A percentile compares a stretch with the other conserved stretches of the same genome.
phyloP scores from a whole-genome alignment of 2,797 vertebrate genomes.

The Enteromius viviparus region DNA sequence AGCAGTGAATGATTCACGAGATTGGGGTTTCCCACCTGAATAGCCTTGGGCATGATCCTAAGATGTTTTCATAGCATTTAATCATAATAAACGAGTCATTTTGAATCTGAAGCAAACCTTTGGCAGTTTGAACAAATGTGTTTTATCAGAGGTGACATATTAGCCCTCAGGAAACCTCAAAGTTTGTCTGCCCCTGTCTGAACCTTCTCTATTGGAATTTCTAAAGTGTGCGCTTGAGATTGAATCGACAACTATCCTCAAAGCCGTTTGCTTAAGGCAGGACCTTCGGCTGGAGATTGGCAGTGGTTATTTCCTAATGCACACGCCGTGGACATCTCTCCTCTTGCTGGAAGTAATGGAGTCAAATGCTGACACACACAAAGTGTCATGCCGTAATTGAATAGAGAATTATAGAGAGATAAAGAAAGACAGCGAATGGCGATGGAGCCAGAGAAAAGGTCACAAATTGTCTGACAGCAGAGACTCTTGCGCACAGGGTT shows the following conservation, averaged over 20 bases:
- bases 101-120: background rate
- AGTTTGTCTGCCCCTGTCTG: background rate
- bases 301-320: constrained; percentile 49
- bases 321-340: constrained; percentile 36
- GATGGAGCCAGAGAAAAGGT: constrained; percentile 31
- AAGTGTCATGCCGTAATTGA: constrained; percentile 43
- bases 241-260: constrained; percentile 28
- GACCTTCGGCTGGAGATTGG: constrained; percentile 29
- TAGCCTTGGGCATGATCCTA: background rate
- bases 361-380: constrained; percentile 55
- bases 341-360: constrained; percentile 42
- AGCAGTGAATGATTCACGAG: background rate
- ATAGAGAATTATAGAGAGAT: constrained; percentile 32
- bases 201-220: constrained; percentile 8
- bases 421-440: constrained; percentile 36
- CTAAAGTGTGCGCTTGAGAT: background rate
- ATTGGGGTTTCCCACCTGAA: background rate
- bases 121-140: constrained; percentile 8
- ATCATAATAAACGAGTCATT: background rate
- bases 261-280: constrained; percentile 38
- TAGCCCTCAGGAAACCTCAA: constrained; percentile 9
- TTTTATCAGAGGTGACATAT: constrained; percentile 22
- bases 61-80: constrained; percentile 15
- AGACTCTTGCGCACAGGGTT: background rate
- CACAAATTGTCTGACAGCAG: constrained; percentile 30